A percentile compares a stretch with the other conserved stretches of the same genome.
Evolutionary conservation across 2,888 invertebrate species (phyloP).

Genomic region (Scaptomyza cyrtandrae): DNA sequence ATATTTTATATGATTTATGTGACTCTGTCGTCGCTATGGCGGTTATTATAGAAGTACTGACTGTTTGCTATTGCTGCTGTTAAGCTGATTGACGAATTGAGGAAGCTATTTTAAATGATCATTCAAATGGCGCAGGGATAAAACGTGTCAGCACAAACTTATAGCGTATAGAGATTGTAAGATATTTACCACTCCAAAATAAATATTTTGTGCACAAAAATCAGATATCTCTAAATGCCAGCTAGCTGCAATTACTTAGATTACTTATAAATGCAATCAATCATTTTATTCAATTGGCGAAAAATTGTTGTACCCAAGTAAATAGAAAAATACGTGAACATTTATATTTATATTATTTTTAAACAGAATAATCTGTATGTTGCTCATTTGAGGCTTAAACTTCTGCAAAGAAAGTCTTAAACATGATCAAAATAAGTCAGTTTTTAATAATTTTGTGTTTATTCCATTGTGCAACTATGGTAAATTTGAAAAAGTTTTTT

Average conservation of each 20-base stretch:
- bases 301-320: not conserved
- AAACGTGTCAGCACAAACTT: constrained; percentile 5
- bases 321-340: no score
- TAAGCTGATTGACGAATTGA: constrained; percentile 45
- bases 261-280: not conserved
- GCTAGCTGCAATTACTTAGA: not conserved
- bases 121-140: constrained; percentile 25
- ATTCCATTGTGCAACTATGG: constrained; percentile 14
- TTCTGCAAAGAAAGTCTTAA: not conserved
- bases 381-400: not conserved
- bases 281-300: constrained; percentile 1
- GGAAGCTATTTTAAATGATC: constrained; percentile 42
- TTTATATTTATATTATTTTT: no score
- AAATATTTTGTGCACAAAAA: not conserved
- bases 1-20: constrained; percentile 65
- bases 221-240: not conserved
- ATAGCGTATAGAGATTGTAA: constrained; percentile 9
- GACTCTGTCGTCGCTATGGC: constrained; percentile 12
- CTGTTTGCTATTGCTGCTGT: constrained; percentile 28
- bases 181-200: not conserved
- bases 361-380: not conserved
- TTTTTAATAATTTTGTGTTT: not conserved
- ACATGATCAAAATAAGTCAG: not conserved
- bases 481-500: not conserved
- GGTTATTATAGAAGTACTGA: constrained; percentile 33